Percentiles rank a stretch among this genome's conserved stretches.
Conservation (phyloP, 1,140 invertebrate species). For the Helicoverpa zea region DNA sequence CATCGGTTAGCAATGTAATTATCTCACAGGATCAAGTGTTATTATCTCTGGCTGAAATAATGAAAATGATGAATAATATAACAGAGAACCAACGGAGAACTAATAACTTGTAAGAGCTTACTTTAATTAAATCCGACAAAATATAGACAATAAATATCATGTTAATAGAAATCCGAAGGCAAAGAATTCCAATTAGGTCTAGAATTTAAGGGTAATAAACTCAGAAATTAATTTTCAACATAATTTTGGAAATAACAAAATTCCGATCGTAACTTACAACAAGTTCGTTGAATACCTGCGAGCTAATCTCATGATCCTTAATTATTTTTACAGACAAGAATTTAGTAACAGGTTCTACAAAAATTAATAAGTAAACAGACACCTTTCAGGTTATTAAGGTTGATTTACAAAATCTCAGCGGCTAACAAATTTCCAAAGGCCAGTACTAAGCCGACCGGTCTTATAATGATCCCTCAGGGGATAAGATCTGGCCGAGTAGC, state of each 20-base stretch:
- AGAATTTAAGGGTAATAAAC: background rate
- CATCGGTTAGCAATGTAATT: background rate
- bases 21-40: background rate
- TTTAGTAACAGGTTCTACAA: background rate
- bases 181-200: background rate
- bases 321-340: background rate
- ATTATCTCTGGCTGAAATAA: background rate
- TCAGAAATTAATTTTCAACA: background rate
- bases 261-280: background rate
- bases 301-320: background rate
- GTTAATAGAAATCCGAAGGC: background rate
- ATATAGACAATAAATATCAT: background rate
- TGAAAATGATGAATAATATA: background rate
- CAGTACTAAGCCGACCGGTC: background rate
- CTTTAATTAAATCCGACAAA: background rate
- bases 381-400: conserved; percentile 10
- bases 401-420: conserved; percentile 4
- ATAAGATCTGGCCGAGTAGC: conserved; percentile 30
- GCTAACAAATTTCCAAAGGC: conserved; percentile 7
- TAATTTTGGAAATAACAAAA: background rate
- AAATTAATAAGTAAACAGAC: background rate
- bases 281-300: background rate
- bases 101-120: background rate
- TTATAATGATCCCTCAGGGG: conserved; percentile 33
- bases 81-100: background rate